Percentiles rank a stretch among this genome's conserved stretches.
These are phyloP conservation scores for Centropyge bicolor DNA, from an alignment of 2,797 vertebrate species.

Conservation along the genomic window DNA sequence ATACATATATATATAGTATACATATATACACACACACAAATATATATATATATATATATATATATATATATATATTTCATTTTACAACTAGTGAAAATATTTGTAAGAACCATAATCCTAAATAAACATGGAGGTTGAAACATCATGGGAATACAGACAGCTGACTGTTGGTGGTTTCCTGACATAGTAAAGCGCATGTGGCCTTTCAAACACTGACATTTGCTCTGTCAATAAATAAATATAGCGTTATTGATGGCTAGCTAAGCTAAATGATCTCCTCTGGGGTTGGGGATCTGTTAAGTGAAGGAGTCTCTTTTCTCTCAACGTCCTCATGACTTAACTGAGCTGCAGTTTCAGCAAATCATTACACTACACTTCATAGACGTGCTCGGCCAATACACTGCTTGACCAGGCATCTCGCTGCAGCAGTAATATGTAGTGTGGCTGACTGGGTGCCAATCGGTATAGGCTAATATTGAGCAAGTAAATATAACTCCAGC, in stretches of 20 bases:
- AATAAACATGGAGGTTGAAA: neutral
- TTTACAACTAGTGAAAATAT: neutral
- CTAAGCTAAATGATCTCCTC: neutral
- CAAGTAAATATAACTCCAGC: too few species aligned
- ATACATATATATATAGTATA: too few species aligned
- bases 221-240: conserved; percentile 39
- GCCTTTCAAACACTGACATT: conserved; percentile 32
- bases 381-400: neutral
- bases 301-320: neutral
- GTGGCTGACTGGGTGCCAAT: neutral
- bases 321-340: conserved; percentile 15
- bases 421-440: neutral
- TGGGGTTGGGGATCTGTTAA: conserved; percentile 11
- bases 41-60: too few species aligned
- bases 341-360: neutral
- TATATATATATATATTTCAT: too few species aligned
- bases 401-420: neutral
- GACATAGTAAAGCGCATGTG: neutral
- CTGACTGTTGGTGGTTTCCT: neutral
- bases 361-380: neutral
- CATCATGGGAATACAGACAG: neutral
- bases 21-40: too few species aligned
- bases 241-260: conserved; percentile 27
- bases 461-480: neutral
- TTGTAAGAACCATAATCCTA: neutral